Conservation (phyloP, 2,888 invertebrate genomes). For the Lamellibrachia columna region DNA sequence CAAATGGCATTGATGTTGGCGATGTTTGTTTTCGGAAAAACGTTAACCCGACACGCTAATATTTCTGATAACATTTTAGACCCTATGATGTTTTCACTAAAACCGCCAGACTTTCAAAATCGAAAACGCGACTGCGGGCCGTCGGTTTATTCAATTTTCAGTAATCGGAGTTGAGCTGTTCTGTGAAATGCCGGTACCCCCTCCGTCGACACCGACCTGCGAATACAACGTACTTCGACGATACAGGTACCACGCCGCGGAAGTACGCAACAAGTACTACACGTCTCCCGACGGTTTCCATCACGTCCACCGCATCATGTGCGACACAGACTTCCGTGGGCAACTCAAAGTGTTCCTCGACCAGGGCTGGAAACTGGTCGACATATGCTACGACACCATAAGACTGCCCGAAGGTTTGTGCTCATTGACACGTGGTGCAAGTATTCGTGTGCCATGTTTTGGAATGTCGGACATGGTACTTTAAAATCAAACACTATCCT, state of each 20-base stretch:
- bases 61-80: too few relatives aligned
- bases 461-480: too few relatives aligned
- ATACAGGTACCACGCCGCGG: conserved; percentile 54
- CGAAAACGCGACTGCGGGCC: background rate
- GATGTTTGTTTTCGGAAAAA: too few relatives aligned
- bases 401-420: conserved; percentile 40
- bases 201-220: conserved; percentile 41
- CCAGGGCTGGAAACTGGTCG: conserved; percentile 57
- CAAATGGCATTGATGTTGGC: too few relatives aligned
- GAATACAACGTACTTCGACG: background rate
- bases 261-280: conserved; percentile 42
- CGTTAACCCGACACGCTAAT: too few relatives aligned
- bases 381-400: conserved; percentile 54
- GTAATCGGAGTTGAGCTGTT: conserved; percentile 58
- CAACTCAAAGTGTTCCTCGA: conserved; percentile 50
- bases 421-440: too few relatives aligned
- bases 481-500: background rate
- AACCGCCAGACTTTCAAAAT: background rate
- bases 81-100: background rate
- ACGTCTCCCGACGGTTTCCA: conserved; percentile 43
- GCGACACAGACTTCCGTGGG: conserved; percentile 53
- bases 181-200: conserved; percentile 52
- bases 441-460: too few relatives aligned
- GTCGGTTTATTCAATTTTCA: conserved; percentile 37
- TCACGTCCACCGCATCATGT: conserved; percentile 36